These are phyloP conservation scores for Styela plicata DNA, from an alignment of 23 tunicate genomes.

Conservation along the genomic window DNA sequence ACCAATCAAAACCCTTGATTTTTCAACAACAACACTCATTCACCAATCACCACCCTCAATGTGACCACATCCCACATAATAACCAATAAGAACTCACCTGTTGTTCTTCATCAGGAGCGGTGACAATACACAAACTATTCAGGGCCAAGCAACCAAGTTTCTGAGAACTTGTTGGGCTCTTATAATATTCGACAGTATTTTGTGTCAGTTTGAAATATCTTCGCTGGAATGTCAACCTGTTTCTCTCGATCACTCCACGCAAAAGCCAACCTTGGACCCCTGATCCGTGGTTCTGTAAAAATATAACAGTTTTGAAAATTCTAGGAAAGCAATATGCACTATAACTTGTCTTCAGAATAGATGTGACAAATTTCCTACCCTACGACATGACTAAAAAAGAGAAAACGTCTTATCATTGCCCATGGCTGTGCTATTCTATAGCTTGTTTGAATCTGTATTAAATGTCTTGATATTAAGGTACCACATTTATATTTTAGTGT, in stretches of 20 bases:
- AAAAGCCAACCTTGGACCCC: constrained; percentile 76
- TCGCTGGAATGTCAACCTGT: constrained; percentile 49
- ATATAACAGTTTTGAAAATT: neutral
- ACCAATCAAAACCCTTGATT: too few species aligned
- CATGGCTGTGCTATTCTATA: too few species aligned
- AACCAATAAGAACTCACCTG: constrained; percentile 10
- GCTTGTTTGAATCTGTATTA: too few species aligned
- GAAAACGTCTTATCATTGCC: too few species aligned
- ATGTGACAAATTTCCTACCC: too few species aligned
- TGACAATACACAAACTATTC: constrained; percentile 73
- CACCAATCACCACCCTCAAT: too few species aligned
- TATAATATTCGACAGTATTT: constrained; percentile 83
- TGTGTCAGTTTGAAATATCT: constrained; percentile 69
- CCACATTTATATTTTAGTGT: too few species aligned
- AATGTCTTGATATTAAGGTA: too few species aligned
- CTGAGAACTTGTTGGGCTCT: constrained; percentile 42
- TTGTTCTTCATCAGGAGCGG: constrained; percentile 68
- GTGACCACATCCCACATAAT: neutral
- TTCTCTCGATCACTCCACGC: constrained; percentile 35
- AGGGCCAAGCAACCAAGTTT: constrained; percentile 73
- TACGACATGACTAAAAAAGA: too few species aligned
- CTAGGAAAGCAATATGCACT: too few species aligned
- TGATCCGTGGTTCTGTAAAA: constrained; percentile 28
- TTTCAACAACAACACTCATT: too few species aligned
- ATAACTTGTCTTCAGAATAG: too few species aligned